phyloP scores from a whole-genome alignment of 2,888 invertebrate species.

The Pedicia rivosa region DNA sequence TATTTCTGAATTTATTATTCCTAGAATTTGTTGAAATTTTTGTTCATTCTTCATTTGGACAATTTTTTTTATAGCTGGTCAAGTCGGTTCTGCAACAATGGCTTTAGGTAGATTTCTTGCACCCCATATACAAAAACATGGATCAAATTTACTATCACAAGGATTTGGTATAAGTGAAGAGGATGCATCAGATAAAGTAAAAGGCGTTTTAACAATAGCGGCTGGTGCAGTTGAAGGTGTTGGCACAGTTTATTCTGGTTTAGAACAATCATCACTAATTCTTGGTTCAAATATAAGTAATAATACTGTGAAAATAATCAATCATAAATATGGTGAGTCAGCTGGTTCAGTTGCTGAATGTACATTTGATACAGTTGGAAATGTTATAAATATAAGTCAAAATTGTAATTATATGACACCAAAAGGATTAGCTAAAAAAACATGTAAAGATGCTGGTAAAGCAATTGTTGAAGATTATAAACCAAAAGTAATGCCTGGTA shows the following conservation, averaged over 20 bases:
- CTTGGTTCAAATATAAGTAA: slow-evolving; percentile 45
- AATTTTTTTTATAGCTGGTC: slow-evolving; percentile 31
- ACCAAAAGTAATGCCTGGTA: slow-evolving; percentile 12
- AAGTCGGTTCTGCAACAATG: slow-evolving; percentile 49
- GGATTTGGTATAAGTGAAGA: slow-evolving; percentile 36
- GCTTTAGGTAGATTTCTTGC: slow-evolving; percentile 48
- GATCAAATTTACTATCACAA: slow-evolving; percentile 39
- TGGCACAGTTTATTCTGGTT: slow-evolving; percentile 48
- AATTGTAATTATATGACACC: slow-evolving; percentile 49
- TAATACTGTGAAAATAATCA: slow-evolving; percentile 57
- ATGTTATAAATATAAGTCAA: slow-evolving; percentile 45
- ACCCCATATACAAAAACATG: slow-evolving; percentile 48
- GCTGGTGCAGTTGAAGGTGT: slow-evolving; percentile 56
- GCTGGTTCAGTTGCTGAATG: slow-evolving; percentile 47
- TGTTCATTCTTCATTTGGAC: too few relatives aligned
- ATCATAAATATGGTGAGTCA: slow-evolving; percentile 53
- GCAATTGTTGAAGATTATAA: slow-evolving; percentile 33
- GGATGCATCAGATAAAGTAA: slow-evolving; percentile 37
- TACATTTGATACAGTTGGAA: slow-evolving; percentile 51
- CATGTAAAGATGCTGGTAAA: slow-evolving; percentile 44
- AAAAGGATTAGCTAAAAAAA: slow-evolving; percentile 44
- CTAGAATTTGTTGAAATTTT: not conserved
- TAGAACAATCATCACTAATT: slow-evolving; percentile 52
- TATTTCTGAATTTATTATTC: not conserved
- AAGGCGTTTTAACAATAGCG: slow-evolving; percentile 43